Evolutionary conservation across 1,140 invertebrate genomes (phyloP), one percentile per base, ranked within the genome.

Genomic region (Doryteuthis pealeii): DNA sequence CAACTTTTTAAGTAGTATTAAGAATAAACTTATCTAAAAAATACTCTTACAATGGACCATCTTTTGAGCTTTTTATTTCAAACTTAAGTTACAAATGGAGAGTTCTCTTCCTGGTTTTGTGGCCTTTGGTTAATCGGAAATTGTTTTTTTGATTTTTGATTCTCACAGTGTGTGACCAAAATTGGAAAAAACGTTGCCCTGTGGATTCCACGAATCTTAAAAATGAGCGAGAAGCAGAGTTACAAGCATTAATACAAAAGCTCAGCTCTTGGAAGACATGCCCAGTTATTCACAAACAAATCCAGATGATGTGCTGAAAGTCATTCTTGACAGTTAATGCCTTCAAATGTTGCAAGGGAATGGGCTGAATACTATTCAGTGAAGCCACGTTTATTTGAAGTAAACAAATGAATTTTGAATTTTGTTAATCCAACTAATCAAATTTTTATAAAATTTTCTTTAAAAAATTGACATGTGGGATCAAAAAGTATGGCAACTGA

Each of bases 101-200:
- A n/a, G n/a, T n/a, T n/a, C n/a, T n/a, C n/a, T n/a, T n/a, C n/a
- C n/a, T n/a, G n/a, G n/a, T n/a, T n/a, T n/a, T n/a, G n/a, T n/a
- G n/a, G n/a, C n/a, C n/a, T n/a, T n/a, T n/a, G n/a, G n/a, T n/a
- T n/a, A n/a, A n/a, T n/a, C n/a, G n/a, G n/a, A n/a, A n/a, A n/a
- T n/a, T 10, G 40, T 65, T 70, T 35, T n/a, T 74, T 73, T 26
- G 58, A 33, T 74, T 58, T 80, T 18, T 70, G 85, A 84, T 81
- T 86, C 32, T 82, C 79, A 69, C 82, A 81, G 72, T 82, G 81
- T 82, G 81, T 81, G 15, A 84, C 82, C 76, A 82, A 67, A 28
- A 74, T 82, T 32, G 82, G n/a, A n/a, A 62, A 22, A 62, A 62
- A 28, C 54, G 54, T 22, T 1, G 22, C 54, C 18, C 54, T 22